Conservation (phyloP, 2,113 vertebrate species). For the Dolichotis patagonum region DNA sequence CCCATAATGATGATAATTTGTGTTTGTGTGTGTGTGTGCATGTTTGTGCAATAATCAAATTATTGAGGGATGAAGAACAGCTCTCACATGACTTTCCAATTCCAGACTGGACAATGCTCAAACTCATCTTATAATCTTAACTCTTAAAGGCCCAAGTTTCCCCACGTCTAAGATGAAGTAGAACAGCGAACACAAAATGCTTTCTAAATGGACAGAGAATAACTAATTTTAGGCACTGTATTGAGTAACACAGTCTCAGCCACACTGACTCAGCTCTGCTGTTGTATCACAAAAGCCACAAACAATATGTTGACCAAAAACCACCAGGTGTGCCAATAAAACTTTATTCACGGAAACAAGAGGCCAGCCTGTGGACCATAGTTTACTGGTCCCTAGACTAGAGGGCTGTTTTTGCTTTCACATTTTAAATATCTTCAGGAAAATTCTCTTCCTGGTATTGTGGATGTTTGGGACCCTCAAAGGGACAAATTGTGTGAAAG, state of each 20-base stretch:
- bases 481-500: background rate
- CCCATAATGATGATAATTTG: background rate
- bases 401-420: background rate
- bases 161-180: background rate
- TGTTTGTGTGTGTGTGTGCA: background rate
- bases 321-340: background rate
- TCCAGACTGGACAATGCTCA: background rate
- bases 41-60: background rate
- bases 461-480: background rate
- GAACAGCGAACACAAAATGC: background rate
- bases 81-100: background rate
- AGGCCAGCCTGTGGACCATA: background rate
- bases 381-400: background rate
- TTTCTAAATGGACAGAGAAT: background rate
- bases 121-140: background rate
- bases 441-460: background rate
- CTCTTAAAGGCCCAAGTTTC: background rate
- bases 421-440: background rate
- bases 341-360: conserved; percentile 21
- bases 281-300: background rate
- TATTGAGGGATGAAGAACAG: background rate
- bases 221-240: background rate
- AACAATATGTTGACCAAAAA: background rate
- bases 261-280: background rate
- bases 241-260: background rate